Evolutionary conservation across 1,140 invertebrate genomes (phyloP), one percentile per base, ranked within the genome.

Genomic region (Cryptotermes secundus): DNA sequence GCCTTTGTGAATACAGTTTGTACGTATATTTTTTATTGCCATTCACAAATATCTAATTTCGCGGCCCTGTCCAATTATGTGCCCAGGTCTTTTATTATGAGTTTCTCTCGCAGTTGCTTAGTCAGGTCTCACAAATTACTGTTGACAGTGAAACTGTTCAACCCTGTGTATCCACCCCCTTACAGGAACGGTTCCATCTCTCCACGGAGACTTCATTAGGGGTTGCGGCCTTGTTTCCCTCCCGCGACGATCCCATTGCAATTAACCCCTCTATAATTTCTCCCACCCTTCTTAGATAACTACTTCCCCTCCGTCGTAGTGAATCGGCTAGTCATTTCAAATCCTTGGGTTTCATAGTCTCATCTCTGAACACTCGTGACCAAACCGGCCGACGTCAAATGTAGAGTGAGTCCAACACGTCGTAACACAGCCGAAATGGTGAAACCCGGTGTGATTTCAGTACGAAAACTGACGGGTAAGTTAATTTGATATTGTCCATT

Each of bases 191-290:
- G 14, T 72, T n/a, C n/a, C 59, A 14, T 72, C 26, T 72, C 59
- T 72, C 59, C 59, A 72, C 26, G 59, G 59, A 72, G 59, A 53
- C 81, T 82, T 82, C 81, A 82, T 82, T 82, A 82, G 81, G 59
- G 81, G 81, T 53, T 42, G 38, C 38, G 81, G 81, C 81, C 81
- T 49, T 82, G 81, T 14, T 82, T 82, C 81, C 34, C 80, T 34
- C 35, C 80, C 42, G 22, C n/a, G 81, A 82, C 16, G 42, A 82
- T 82, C 81, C 81, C 81, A 34, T 82, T 38, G 81, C 81, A 82
- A 82, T 82, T 82, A 82, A 82, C 81, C 81, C 81, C 45, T 49
- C 45, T 49, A 14, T 49, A 49, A 49, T 49, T 19, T 42, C 81
- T n/a, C 81, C 81, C 81, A 49, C 53, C 53, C 53, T 16, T 59